Evolutionary conservation across 2,888 invertebrate genomes (phyloP), one percentile per base, ranked within the genome.

Genomic region (Hipparchia sbordonii): DNA sequence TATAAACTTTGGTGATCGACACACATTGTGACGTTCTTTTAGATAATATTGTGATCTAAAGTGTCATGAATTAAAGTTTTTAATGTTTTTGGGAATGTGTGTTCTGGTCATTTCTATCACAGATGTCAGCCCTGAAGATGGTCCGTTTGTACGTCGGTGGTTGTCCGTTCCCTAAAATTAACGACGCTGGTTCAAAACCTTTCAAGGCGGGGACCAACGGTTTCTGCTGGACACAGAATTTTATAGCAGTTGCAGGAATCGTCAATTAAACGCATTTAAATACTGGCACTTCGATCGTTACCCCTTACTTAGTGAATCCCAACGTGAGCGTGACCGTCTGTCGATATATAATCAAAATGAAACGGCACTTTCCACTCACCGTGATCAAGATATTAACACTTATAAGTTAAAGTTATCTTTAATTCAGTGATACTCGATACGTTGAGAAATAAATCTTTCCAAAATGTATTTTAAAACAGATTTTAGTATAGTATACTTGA

Each of bases 171-270:
- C 81, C 85, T 87, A 84, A 85, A 88, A 92, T 92, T 91, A 92
- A 90, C 91, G 89, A 87, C 87, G 84, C 88, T 85, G 86, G 82
- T 84, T 87, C 85, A 86, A 87, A 88, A 87, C 83, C 84, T 81
- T 82, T 76, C 80, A 85, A 87, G 92, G 91, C 89, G 91, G 85
- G 74, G 85, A 79, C 78, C 86, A 91, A 92, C 92, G 92, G 91
- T 90, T 88, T 82, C 81, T 84, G 80, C 80, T 82, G 84, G 80
- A 78, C 79, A 78, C 79, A 80, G 87, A 87, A 85, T 87, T 89
- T 90, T 86, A 89, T 88, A 87, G 87, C 88, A 82, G 88, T 88
- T 86, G 85, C 87, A 79, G 80, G 87, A 88, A 87, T 82, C 82
- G 81, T 72, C 86, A 86, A 87, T 89, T 87, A 86, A 82, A 82